Evolutionary conservation across 2,113 vertebrate species (phyloP).

Genomic region (Mormyrus iriodes): DNA sequence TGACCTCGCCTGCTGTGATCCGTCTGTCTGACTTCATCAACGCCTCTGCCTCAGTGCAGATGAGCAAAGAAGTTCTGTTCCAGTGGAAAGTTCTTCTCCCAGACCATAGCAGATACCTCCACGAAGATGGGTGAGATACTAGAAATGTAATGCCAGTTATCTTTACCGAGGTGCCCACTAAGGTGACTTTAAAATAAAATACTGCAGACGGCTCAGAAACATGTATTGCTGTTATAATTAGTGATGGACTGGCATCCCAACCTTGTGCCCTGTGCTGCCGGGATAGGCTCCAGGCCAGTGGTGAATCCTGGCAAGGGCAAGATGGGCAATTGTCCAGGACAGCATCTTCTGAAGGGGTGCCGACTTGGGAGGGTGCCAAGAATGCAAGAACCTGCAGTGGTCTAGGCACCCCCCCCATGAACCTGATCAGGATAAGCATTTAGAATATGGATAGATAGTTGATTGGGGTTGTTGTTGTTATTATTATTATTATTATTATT

Average conservation of each 20-base stretch:
- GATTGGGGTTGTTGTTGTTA: no score
- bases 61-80: neutral
- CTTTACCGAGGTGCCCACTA: neutral
- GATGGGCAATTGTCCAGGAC: neutral
- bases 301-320: neutral
- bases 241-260: neutral
- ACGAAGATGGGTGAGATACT: conserved; percentile 23
- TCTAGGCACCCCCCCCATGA: no score
- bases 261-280: neutral
- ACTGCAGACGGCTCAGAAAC: neutral
- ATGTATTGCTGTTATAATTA: neutral
- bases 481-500: no score
- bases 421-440: no score
- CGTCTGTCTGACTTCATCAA: neutral
- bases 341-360: neutral
- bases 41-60: neutral
- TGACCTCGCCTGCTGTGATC: conserved; percentile 17
- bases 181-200: neutral
- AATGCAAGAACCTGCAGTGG: no score
- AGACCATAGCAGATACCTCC: neutral
- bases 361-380: no score
- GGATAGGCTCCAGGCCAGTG: neutral
- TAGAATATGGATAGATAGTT: no score
- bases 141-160: neutral
- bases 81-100: neutral